These are phyloP conservation scores for Empis livida DNA, from an alignment of 2,888 invertebrate species.

Conservation along the genomic window DNA sequence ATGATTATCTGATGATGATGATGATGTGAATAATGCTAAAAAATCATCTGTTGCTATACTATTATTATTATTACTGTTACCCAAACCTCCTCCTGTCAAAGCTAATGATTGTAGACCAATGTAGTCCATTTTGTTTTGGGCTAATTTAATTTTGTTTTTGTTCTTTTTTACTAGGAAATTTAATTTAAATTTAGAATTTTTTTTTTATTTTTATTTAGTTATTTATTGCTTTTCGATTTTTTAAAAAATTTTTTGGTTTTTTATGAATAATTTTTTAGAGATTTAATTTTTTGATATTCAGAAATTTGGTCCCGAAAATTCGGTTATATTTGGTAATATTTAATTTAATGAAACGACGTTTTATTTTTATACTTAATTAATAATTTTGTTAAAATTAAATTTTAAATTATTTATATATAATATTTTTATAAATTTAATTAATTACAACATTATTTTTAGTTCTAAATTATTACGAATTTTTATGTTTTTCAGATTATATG, in stretches of 20 bases:
- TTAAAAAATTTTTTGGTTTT: neutral
- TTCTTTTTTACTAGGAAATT: neutral
- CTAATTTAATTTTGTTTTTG: no score
- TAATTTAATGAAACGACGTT: conserved; percentile 9
- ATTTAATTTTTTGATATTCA: neutral
- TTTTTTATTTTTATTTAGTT: neutral
- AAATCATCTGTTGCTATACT: conserved; percentile 35
- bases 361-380: conserved; percentile 3
- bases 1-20: conserved; percentile 11
- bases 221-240: neutral
- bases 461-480: neutral
- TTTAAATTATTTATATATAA: conserved; percentile 7
- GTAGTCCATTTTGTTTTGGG: neutral
- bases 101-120: neutral
- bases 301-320: neutral
- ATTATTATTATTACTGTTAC: neutral
- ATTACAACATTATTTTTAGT: neutral
- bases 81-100: neutral
- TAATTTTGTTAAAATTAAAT: neutral
- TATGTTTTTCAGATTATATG: neutral
- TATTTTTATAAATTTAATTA: neutral
- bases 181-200: neutral
- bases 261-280: neutral
- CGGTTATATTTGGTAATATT: neutral
- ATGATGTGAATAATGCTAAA: conserved; percentile 29